phyloP scores from a whole-genome alignment of 2,113 vertebrate genomes.

The Microcebus tavaratra region DNA sequence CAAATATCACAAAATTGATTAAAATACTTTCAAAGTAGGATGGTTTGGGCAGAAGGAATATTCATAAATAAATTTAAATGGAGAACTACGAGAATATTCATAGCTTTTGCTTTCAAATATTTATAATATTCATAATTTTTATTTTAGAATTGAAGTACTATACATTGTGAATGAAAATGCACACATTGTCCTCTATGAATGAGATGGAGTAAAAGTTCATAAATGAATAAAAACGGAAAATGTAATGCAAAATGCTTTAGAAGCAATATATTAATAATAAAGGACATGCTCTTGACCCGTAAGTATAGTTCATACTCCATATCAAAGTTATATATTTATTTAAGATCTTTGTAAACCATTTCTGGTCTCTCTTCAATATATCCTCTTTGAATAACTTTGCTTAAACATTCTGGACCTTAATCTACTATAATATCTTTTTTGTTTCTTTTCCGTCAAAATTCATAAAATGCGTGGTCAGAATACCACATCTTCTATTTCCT shows the following conservation, averaged over 20 bases:
- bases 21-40: not conserved
- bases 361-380: not conserved
- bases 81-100: not conserved
- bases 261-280: not conserved
- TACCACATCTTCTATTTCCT: not conserved
- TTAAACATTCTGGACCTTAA: not conserved
- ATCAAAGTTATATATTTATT: not conserved
- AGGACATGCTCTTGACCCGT: not conserved
- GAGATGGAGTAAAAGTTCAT: not conserved
- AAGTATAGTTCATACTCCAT: not conserved
- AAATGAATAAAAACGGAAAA: not conserved
- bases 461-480: not conserved
- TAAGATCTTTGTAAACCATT: not conserved
- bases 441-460: not conserved
- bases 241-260: not conserved
- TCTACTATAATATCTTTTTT: not conserved
- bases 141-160: not conserved
- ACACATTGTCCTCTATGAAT: not conserved
- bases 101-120: not conserved
- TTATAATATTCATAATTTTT: not conserved
- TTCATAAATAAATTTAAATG: not conserved
- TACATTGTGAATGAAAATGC: not conserved
- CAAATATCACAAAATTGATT: not conserved
- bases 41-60: not conserved
- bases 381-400: not conserved